Base-by-base conservation (phyloP, 2,888 invertebrate genomes). In the Dyspetes luteomarginatus region DNA sequence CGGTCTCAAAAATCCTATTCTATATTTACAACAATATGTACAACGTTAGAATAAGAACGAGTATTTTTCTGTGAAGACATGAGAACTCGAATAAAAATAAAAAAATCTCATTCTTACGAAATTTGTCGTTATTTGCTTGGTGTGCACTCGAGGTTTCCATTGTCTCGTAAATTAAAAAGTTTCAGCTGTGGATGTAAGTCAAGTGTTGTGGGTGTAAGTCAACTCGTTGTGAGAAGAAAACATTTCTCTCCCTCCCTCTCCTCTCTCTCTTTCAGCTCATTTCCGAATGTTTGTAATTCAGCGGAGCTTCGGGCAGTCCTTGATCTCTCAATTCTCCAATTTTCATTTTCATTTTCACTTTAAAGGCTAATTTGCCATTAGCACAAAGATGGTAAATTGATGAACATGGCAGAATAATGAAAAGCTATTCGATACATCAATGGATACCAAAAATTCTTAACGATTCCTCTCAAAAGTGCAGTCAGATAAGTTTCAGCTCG, bases 401-500 rank as follows among this genome's bases (percentile, higher is more conserved):
- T n/a, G n/a, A n/a, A 94, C 87, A 92, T 92, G 55, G 94, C 93
- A 0, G 95, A 93, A 92, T 97, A 97, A 93, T 96, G 95, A 52
- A 93, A 88, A 0, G 97, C 97, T 86, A 97, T 95, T 86, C 90
- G 93, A 89, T 95, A 93, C 24, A 95, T 94, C 82, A 96, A 92
- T 1, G 96, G 95, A 81, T 94, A 90, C 90, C 91, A 91, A 7
- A 78, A 92, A 28, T 93, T 92, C 67, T 94, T 93, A 3, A 97
- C 90, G 56, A 94, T 92, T 85, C 94, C 94, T 50, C 93, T 93
- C 4, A 94, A 93, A 15, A 97, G 88, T 0, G 95, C 95, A 82
- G 93, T 93, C 36, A 94, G 92, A 86, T 98, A 98, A 52, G 95
- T 95, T 83, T 94, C 94, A n/a, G n/a, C n/a, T n/a, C n/a, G n/a